Percentiles rank a stretch among this genome's conserved stretches.
Conservation (phyloP, 2,113 vertebrate genomes). For the Toxostoma redivivum region DNA sequence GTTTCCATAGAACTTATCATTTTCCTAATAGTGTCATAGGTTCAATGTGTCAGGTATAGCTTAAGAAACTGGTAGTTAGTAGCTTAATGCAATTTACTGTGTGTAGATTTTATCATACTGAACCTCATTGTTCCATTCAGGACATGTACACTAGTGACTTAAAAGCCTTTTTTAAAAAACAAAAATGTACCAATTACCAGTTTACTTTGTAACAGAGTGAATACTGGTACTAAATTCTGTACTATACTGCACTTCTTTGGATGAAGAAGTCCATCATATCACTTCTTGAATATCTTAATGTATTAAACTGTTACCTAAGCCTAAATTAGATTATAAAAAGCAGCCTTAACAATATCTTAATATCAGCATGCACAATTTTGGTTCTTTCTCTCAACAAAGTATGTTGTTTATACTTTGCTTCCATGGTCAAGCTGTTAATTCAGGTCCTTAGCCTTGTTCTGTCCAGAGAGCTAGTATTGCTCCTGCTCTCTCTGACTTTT, state of each 20-base stretch:
- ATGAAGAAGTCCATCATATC: background rate
- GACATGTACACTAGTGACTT: background rate
- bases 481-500: background rate
- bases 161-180: background rate
- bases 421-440: background rate
- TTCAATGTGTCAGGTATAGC: background rate
- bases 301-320: background rate
- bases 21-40: background rate
- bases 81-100: background rate
- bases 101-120: background rate
- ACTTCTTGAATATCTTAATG: background rate
- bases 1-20: background rate
- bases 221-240: background rate
- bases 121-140: background rate
- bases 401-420: background rate
- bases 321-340: background rate
- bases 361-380: background rate
- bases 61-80: constrained; percentile 17
- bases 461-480: background rate
- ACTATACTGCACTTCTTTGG: background rate
- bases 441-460: background rate
- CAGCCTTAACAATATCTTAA: background rate
- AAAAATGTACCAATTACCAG: background rate
- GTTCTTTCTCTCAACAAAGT: background rate
- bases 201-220: background rate